These are phyloP conservation scores for Tortrix viridana DNA, from an alignment of 2,888 invertebrate genomes.

Conservation along the genomic window DNA sequence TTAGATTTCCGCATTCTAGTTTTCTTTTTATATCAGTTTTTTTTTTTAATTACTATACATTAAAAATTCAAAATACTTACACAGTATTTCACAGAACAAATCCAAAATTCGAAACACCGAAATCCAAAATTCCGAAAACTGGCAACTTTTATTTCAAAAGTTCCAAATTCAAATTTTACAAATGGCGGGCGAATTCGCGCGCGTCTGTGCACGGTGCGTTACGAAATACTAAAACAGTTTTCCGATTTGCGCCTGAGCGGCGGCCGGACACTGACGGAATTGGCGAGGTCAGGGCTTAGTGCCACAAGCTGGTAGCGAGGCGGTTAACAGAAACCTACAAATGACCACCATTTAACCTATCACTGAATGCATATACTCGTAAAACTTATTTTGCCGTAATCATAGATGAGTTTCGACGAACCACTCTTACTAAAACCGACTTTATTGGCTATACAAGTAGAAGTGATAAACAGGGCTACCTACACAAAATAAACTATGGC, in stretches of 20 bases:
- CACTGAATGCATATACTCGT: no score
- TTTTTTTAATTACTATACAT: no score
- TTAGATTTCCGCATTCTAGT: no score
- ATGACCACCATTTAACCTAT: no score
- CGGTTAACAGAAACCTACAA: no score
- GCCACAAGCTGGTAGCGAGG: slow-evolving; percentile 21
- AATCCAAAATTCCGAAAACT: slow-evolving; percentile 16
- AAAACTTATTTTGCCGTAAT: no score
- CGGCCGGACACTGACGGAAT: slow-evolving; percentile 26
- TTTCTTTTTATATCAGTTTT: no score
- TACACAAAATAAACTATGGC: no score
- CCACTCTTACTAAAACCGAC: no score
- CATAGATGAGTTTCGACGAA: no score
- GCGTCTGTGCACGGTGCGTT: slow-evolving; percentile 31
- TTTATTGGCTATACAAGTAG: no score
- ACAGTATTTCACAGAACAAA: slow-evolving; percentile 4
- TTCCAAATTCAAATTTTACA: slow-evolving; percentile 7
- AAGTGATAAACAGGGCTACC: no score
- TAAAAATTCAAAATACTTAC: neutral
- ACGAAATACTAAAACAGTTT: slow-evolving; percentile 35
- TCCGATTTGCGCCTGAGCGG: slow-evolving; percentile 30
- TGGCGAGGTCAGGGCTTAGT: slow-evolving; percentile 12
- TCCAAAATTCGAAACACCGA: slow-evolving; percentile 21
- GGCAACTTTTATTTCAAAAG: slow-evolving; percentile 4
- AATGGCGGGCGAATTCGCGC: slow-evolving; percentile 7